Base-by-base conservation (phyloP, 2,888 invertebrate species). In the Oscheius sp. region DNA sequence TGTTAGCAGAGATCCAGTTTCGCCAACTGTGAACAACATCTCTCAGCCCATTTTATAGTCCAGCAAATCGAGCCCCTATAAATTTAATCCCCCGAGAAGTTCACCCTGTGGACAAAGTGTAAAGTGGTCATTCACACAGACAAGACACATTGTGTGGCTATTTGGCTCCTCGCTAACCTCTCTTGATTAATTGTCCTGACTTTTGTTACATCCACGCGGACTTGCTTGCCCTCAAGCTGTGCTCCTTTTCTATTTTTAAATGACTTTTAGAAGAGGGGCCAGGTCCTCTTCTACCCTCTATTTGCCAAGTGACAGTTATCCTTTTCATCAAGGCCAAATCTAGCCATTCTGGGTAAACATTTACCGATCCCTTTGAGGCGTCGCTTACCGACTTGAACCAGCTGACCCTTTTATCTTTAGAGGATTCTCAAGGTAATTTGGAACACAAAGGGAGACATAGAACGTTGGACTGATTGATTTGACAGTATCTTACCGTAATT, bases 41-140 rank as follows among this genome's bases (percentile, higher is more conserved):
- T n/a, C n/a, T n/a, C 49, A 13, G 5, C 49, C 18, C 49, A 25
- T 55, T 13, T 55, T 55, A 16, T 55, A 16, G 18, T 55, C 13
- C 55, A 18, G 18, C 13, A 7, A 49, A 18, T 49, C 49, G 18
- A 49, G 49, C 18, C 55, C 25, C 21, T 21, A 16, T 23, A 16
- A 21, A 25, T 18, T 21, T 35, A 35, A 35, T 35, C 35, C 35
- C 3, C 35, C 9, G 35, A 3, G 21, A 25, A 3, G 6, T 18
- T 5, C 6, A 49, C 16, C 16, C 49, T 55, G 55, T 55, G 23
- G 55, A 7, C 21, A 18, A 25, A 25, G 55, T 55, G 55, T 55
- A 55, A 55, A 23, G 55, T 25, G 55, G 25, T 55, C 55, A 55
- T 55, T 55, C 25, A 25, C 16, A 55, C 25, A 3, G 55, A n/a